Evolutionary conservation across 2,797 vertebrate species (phyloP), one percentile per base, ranked within the genome.

Genomic region (Pantherophis alleghaniensis): DNA sequence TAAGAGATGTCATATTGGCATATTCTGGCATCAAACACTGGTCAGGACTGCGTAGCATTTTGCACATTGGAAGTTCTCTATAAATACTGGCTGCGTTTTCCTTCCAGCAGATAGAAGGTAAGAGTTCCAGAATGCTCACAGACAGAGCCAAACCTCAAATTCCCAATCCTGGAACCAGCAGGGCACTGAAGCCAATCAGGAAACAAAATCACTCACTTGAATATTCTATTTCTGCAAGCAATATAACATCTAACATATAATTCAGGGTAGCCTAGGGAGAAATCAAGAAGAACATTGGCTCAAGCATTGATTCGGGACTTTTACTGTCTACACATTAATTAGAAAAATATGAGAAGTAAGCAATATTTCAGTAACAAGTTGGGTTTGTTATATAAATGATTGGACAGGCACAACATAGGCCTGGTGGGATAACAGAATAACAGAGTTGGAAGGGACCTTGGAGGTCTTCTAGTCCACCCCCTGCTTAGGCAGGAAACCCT

Each of bases 31-130:
- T 1, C 22, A 5, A 2, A 0, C 4, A 69, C 79, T 89, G 91
- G 56, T 59, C n/a, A 53, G 91, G 0, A n/a, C 74, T 86, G 2
- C 1, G 2, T 0, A 87, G 3, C 51, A 59, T 79, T 88, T 83
- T 47, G 92, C 59, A 18, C 66, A 56, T 61, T 51, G 89, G 53
- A 51, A 93, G 79, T 28, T 51, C 88, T 5, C 24, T 11, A 26
- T 6, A 51, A 88, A 87, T 37, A 28, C 47, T 1, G 0, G 5
- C 12, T 0, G 7, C 63, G 26, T 53, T 12, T 47, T 47, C 87
- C 11, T 57, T 63, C 10, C 37, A 0, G 88, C 4, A 0, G 32
- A 53, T 7, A 0, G 3, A 4, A n/a, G 20, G 1, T 0, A 92
- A 93, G 42, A 93, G 66, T 53, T 32, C 66, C 18, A 57, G 53